phyloP scores from a whole-genome alignment of 1,140 invertebrate species.

The Rhopalosiphum maidis region DNA sequence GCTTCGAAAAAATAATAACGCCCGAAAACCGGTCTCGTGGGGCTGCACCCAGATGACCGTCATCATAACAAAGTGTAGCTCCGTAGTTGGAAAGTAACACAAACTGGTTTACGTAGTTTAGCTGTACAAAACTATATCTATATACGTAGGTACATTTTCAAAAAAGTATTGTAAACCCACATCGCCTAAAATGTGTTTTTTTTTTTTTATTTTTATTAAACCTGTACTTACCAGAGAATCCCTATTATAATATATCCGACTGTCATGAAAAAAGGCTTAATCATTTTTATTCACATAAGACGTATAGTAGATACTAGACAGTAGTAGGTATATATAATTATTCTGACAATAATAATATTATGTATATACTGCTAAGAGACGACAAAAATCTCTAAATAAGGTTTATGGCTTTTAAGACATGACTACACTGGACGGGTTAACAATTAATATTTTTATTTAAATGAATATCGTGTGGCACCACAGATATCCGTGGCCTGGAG shows the following conservation, averaged over 20 bases:
- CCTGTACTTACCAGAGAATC: not conserved
- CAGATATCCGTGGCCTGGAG: not conserved
- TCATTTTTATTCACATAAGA: not conserved
- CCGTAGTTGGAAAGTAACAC: slow-evolving; percentile 33
- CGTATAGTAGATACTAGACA: not conserved
- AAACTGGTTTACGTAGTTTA: slow-evolving; percentile 21
- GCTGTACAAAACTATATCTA: not conserved
- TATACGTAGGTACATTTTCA: not conserved
- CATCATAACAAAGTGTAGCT: slow-evolving; percentile 24
- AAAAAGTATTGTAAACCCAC: slow-evolving; percentile 13
- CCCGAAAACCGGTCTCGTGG: slow-evolving; percentile 19
- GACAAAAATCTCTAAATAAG: not conserved
- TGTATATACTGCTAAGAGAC: not conserved
- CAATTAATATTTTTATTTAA: slow-evolving; percentile 20
- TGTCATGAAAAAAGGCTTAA: slow-evolving; percentile 19
- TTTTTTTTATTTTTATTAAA: not conserved
- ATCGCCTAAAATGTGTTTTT: not conserved
- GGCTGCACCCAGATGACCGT: slow-evolving; percentile 36
- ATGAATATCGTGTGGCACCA: not conserved
- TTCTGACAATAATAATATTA: not conserved
- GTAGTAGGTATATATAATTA: not conserved
- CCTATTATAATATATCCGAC: not conserved
- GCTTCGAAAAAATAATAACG: not conserved
- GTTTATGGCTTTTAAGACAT: not conserved
- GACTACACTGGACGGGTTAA: not conserved